Percentiles rank a stretch among this genome's conserved stretches.
Conservation (phyloP, 2,888 invertebrate genomes). For the Dilophus febrilis region DNA sequence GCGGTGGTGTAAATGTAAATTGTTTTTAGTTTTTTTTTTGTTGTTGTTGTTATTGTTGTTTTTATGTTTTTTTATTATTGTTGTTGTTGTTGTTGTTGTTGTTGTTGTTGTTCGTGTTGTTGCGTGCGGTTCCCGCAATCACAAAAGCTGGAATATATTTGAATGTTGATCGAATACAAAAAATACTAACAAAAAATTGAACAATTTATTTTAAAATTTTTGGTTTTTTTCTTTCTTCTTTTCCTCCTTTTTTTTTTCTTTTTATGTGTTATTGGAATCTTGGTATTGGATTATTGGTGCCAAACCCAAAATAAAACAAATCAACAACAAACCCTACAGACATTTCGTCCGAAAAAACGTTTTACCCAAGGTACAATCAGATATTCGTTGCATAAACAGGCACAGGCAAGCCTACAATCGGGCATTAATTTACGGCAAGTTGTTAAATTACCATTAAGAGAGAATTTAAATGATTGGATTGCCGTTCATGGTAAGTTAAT, state of each 20-base stretch:
- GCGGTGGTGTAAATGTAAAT: background rate
- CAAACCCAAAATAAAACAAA: background rate
- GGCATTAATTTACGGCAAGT: constrained; percentile 70
- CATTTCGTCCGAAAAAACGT: constrained; percentile 75
- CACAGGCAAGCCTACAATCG: constrained; percentile 76
- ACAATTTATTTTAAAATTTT: no score
- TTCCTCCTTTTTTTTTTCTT: no score
- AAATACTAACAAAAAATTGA: no score
- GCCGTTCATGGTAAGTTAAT: constrained; percentile 73
- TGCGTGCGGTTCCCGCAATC: background rate
- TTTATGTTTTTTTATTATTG: background rate
- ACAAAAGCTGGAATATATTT: no score
- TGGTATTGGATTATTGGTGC: background rate
- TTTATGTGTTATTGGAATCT: no score
- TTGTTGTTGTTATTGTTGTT: background rate
- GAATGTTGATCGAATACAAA: no score
- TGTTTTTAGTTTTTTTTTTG: background rate
- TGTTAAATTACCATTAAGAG: constrained; percentile 65
- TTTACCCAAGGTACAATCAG: constrained; percentile 74
- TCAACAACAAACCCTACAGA: constrained; percentile 34
- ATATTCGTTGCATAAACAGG: constrained; percentile 77
- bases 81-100: background rate
- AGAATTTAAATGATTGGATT: constrained; percentile 80
- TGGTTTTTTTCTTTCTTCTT: no score
- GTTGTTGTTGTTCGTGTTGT: background rate